Conservation (phyloP, 2,888 invertebrate species). For the Nebria brevicollis region DNA sequence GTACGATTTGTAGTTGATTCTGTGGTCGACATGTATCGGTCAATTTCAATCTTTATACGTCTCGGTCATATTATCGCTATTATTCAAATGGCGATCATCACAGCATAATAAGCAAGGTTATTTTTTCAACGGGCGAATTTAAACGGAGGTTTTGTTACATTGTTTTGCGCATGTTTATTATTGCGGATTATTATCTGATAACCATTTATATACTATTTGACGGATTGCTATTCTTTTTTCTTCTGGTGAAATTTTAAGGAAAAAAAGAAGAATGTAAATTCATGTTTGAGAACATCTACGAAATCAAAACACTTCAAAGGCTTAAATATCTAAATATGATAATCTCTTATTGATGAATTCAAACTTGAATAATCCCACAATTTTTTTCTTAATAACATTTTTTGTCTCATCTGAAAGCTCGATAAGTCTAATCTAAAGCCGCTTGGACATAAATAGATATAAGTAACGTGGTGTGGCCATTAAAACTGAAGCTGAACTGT, state of each 20-base stretch:
- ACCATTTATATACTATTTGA: background rate
- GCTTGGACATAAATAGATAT: background rate
- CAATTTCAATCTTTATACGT: conserved; percentile 38
- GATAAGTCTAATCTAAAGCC: background rate
- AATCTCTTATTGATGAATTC: background rate
- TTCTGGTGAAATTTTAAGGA: background rate
- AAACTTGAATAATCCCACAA: background rate
- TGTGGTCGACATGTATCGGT: conserved; percentile 31
- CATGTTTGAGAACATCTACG: background rate
- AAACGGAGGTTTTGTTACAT: background rate
- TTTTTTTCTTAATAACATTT: conserved; percentile 10
- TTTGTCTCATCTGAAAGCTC: conserved; percentile 11
- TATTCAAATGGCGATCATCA: conserved; percentile 28
- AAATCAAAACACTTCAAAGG: background rate
- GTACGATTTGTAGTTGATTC: conserved; percentile 9
- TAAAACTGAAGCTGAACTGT: conserved; percentile 27
- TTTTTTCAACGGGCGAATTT: background rate
- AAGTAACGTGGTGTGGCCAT: conserved; percentile 28
- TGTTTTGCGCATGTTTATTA: background rate
- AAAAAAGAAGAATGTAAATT: background rate
- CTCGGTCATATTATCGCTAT: conserved; percentile 26
- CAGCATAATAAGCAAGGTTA: background rate
- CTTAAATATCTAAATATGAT: background rate
- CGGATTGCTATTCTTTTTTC: background rate
- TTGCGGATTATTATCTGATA: background rate